These are phyloP conservation scores for Coremacera marginata DNA, from an alignment of 2,888 invertebrate genomes.

Conservation along the genomic window DNA sequence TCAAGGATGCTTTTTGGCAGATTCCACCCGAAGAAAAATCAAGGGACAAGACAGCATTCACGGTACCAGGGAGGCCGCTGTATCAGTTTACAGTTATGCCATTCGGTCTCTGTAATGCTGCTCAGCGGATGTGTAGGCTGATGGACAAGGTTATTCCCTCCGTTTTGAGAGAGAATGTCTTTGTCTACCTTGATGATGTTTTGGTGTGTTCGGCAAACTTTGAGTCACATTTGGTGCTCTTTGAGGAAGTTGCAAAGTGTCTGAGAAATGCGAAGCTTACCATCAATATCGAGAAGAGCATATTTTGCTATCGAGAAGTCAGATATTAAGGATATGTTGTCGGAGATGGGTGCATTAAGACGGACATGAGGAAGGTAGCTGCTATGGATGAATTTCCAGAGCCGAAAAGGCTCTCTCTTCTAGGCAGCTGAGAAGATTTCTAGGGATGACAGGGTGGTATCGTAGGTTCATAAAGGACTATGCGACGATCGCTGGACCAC, in stretches of 20 bases:
- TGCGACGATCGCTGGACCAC: constrained; percentile 28
- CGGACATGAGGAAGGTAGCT: constrained; percentile 4
- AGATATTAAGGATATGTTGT: constrained; percentile 7
- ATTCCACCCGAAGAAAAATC: not conserved
- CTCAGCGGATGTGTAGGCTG: not conserved
- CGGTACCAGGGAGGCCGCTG: not conserved
- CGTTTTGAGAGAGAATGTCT: not conserved
- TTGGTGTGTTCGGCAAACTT: not conserved
- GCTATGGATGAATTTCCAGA: not conserved
- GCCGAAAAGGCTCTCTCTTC: not conserved
- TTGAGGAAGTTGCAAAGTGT: not conserved
- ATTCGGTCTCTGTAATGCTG: not conserved
- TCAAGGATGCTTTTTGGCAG: not conserved
- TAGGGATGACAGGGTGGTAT: constrained; percentile 40
- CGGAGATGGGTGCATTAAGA: not conserved
- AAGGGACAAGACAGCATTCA: not conserved
- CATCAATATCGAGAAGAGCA: not conserved
- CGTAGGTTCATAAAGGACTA: constrained; percentile 36
- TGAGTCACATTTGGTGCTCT: no score
- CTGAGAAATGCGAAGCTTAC: not conserved
- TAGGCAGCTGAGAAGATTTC: constrained; percentile 23
- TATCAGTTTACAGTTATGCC: not conserved
- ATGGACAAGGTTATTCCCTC: not conserved
- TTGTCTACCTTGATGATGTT: not conserved
- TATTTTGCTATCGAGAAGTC: not conserved